These are phyloP conservation scores for Cremastinae sp. DNA, from an alignment of 2,888 invertebrate species.

Conservation along the genomic window DNA sequence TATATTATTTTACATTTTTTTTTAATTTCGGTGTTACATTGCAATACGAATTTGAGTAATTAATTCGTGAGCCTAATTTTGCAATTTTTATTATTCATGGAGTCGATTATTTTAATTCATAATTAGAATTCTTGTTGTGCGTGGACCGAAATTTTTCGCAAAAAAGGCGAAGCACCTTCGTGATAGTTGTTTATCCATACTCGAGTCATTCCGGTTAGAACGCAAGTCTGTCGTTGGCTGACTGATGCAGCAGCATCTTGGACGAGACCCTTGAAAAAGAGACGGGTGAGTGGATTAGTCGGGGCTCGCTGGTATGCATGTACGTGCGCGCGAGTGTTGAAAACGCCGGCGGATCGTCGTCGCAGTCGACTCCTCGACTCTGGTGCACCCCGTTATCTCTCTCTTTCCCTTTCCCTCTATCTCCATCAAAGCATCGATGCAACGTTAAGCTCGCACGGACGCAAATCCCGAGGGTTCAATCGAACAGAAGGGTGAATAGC, in stretches of 20 bases:
- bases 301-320: neutral
- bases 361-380: slow-evolving; percentile 52
- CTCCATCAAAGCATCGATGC: slow-evolving; percentile 62
- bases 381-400: slow-evolving; percentile 48
- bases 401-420: slow-evolving; percentile 1
- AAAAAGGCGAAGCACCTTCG: no score
- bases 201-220: slow-evolving; percentile 28
- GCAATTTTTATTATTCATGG: no score
- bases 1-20: no score
- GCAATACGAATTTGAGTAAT: no score
- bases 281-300: slow-evolving; percentile 18
- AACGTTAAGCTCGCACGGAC: slow-evolving; percentile 58
- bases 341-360: slow-evolving; percentile 52
- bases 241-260: slow-evolving; percentile 21
- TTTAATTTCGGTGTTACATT: no score
- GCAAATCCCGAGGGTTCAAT: slow-evolving; percentile 65
- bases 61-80: no score
- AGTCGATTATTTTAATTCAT: no score
- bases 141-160: no score
- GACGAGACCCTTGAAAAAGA: slow-evolving; percentile 14
- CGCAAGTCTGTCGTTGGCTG: slow-evolving; percentile 5
- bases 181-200: slow-evolving; percentile 40
- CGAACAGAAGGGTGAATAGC: slow-evolving; percentile 73
- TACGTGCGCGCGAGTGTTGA: slow-evolving; percentile 43
- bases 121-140: no score